Evolutionary conservation across 2,113 vertebrate species (phyloP).

Genomic region (Chaetorhynchus papuensis): DNA sequence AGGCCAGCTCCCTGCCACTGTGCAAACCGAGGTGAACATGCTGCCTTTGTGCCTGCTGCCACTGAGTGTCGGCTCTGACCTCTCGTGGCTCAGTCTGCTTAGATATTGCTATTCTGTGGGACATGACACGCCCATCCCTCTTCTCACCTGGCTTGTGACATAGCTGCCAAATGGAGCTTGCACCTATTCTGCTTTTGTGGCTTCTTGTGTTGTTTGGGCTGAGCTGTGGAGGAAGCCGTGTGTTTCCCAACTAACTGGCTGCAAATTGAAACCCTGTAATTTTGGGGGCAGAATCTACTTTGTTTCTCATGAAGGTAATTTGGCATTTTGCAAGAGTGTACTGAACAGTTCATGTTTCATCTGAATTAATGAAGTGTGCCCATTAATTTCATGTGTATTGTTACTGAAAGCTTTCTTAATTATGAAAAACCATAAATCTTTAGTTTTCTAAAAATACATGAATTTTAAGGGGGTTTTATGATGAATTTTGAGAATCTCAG

Average conservation of each 20-base stretch:
- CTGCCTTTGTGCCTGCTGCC: neutral
- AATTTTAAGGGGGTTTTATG: neutral
- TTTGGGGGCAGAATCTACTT: neutral
- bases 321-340: neutral
- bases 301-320: neutral
- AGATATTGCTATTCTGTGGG: neutral
- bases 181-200: neutral
- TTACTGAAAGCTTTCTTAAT: neutral
- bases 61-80: fast-evolving
- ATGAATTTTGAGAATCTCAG: neutral
- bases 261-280: neutral
- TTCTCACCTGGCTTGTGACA: neutral
- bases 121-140: fast-evolving
- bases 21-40: neutral
- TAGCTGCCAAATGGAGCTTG: neutral
- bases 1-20: neutral
- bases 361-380: neutral
- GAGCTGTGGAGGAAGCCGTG: fast-evolving
- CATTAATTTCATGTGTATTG: neutral
- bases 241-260: neutral
- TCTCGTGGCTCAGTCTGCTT: neutral
- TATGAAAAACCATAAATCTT: neutral
- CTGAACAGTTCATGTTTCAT: neutral
- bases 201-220: neutral
- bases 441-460: neutral